Conservation (phyloP, 2,797 vertebrate species). For the Phalanger gymnotis region DNA sequence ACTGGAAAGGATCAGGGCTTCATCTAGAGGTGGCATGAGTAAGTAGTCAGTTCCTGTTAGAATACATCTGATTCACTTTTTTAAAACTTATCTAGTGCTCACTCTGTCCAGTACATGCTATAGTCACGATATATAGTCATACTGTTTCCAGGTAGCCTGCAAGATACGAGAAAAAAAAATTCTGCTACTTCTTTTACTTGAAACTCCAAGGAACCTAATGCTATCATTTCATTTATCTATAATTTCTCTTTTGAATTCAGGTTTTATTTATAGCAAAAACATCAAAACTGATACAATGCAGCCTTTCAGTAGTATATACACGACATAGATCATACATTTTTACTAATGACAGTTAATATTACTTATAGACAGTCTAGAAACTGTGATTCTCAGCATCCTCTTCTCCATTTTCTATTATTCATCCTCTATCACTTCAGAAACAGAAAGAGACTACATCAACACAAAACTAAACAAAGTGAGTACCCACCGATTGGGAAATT, state of each 20-base stretch:
- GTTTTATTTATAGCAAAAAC: neutral
- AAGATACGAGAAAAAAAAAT: neutral
- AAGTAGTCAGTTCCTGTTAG: neutral
- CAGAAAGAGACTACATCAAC: neutral
- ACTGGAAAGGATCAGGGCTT: neutral
- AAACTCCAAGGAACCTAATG: neutral
- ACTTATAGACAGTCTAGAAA: neutral
- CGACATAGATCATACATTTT: neutral
- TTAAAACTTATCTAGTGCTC: neutral
- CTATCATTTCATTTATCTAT: neutral
- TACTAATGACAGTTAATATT: neutral
- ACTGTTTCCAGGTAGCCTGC: neutral
- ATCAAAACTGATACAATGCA: neutral
- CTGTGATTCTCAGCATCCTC: neutral
- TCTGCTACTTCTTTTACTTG: neutral
- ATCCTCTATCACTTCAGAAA: neutral
- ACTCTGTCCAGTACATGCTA: neutral
- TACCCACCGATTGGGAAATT: neutral
- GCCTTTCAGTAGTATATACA: neutral
- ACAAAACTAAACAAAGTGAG: neutral
- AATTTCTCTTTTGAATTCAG: neutral
- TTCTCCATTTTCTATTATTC: neutral
- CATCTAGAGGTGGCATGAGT: neutral
- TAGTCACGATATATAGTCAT: neutral
- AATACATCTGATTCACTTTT: no score